Conservation (phyloP, 1,140 invertebrate genomes). For the Bombus ignitus region DNA sequence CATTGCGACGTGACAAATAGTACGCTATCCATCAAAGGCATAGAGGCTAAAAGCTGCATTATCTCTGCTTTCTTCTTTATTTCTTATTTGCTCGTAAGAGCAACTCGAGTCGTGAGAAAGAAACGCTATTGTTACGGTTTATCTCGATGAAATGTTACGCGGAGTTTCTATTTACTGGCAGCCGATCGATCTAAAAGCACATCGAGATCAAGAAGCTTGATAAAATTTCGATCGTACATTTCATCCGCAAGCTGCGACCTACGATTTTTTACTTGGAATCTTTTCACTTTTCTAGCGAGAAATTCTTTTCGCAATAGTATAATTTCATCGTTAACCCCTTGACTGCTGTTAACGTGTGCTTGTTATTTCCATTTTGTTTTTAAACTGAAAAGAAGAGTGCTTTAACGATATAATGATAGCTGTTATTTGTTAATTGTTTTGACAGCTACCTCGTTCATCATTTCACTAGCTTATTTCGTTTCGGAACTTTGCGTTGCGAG, state of each 20-base stretch:
- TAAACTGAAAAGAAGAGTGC: too few relatives aligned
- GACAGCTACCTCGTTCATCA: too few relatives aligned
- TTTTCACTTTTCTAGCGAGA: neutral
- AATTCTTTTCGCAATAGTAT: neutral
- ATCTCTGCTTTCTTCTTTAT: neutral
- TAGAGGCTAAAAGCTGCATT: too few relatives aligned
- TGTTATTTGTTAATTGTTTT: too few relatives aligned
- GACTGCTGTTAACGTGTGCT: neutral
- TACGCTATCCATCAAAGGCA: neutral
- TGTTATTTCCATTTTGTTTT: too few relatives aligned
- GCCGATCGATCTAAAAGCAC: neutral
- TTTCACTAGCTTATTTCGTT: too few relatives aligned
- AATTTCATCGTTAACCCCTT: neutral
- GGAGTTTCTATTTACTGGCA: neutral
- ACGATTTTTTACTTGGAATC: neutral
- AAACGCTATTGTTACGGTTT: neutral
- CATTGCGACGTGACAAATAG: neutral
- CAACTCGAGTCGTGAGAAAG: neutral
- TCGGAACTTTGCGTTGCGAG: too few relatives aligned
- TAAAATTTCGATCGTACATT: slow-evolving; percentile 14
- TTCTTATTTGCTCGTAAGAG: neutral
- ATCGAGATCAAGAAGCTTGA: neutral
- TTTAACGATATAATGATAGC: too few relatives aligned
- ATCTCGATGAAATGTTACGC: neutral
- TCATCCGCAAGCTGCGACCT: neutral